These are phyloP conservation scores for Carettochelys insculpta DNA, from an alignment of 2,113 vertebrate species.

Conservation along the genomic window DNA sequence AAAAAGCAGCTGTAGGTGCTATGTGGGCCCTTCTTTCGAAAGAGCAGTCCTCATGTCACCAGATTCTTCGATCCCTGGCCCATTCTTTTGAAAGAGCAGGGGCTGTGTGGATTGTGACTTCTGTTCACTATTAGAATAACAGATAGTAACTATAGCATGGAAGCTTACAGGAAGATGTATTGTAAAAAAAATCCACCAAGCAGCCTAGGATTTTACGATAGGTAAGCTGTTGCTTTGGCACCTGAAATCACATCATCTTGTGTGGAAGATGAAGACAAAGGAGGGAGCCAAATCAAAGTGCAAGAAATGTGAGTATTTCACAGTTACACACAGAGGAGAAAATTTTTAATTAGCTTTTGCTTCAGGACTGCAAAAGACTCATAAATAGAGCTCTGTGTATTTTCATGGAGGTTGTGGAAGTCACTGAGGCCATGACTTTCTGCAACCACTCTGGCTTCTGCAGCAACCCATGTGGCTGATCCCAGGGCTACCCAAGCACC, in stretches of 20 bases:
- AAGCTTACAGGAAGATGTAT: not conserved
- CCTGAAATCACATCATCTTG: not conserved
- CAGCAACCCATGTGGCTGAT: no score
- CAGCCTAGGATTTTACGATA: not conserved
- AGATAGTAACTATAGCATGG: not conserved
- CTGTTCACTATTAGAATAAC: not conserved
- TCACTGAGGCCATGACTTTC: no score
- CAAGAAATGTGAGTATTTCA: not conserved
- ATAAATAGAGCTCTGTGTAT: no score
- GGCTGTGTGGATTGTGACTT: no score
- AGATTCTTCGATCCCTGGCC: no score
- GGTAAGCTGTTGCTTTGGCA: not conserved
- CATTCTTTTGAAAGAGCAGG: no score
- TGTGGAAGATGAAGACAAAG: not conserved
- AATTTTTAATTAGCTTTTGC: not conserved
- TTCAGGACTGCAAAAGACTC: not conserved
- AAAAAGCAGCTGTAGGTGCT: no score
- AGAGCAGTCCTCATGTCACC: no score
- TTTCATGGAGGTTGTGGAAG: no score
- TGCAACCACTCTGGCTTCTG: no score
- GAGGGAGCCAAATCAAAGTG: not conserved
- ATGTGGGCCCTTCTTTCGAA: no score
- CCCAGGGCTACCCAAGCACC: no score
- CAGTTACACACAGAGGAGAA: not conserved
- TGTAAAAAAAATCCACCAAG: not conserved